Percentiles rank a stretch among this genome's conserved stretches.
These are phyloP conservation scores for Ectemnius cavifrons DNA, from an alignment of 2,888 invertebrate species.

Conservation along the genomic window DNA sequence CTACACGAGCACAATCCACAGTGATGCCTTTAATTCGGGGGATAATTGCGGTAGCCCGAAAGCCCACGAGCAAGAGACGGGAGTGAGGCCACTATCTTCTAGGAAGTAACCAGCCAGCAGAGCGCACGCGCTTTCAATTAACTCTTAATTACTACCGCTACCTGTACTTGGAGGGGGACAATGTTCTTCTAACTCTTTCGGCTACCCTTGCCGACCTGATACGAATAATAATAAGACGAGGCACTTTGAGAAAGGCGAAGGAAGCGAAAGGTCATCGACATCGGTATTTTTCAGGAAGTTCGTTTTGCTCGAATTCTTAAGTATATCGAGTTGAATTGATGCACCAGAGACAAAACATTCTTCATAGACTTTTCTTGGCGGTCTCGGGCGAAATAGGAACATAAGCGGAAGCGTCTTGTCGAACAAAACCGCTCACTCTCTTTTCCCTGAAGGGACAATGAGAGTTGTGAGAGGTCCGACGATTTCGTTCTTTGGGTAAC, in stretches of 20 bases:
- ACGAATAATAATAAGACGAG: too few species aligned
- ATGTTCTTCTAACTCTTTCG: conserved; percentile 16
- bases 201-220: conserved; percentile 13
- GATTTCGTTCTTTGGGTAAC: conserved; percentile 28
- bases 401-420: too few species aligned
- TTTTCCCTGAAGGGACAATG: background rate
- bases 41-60: background rate
- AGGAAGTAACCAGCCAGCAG: background rate
- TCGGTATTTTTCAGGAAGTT: too few species aligned
- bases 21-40: conserved; percentile 1
- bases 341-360: too few species aligned
- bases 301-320: too few species aligned
- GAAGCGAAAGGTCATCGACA: too few species aligned
- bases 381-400: too few species aligned
- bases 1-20: too few species aligned
- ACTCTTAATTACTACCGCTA: background rate
- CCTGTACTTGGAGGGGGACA: conserved; percentile 20
- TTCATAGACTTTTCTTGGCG: too few species aligned
- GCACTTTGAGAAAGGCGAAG: too few species aligned
- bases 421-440: too few species aligned
- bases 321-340: too few species aligned
- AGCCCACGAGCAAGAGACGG: background rate
- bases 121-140: background rate
- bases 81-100: background rate
- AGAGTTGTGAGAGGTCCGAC: conserved; percentile 22